Evolutionary conservation across 2,888 invertebrate genomes (phyloP), one percentile per base, ranked within the genome.

Genomic region (Sinhomidia bicolor): DNA sequence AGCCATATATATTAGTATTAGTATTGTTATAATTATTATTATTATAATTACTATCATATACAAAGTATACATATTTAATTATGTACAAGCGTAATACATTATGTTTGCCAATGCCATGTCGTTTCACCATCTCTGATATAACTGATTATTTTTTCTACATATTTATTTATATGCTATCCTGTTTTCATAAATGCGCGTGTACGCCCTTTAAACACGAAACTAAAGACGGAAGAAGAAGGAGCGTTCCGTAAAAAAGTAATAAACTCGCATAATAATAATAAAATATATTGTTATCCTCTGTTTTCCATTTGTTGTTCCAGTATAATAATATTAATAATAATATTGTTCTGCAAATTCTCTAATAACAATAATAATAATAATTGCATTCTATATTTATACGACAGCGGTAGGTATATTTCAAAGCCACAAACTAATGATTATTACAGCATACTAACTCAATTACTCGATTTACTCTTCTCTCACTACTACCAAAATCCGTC

Each of bases 141-240:
- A 79, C 14, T 36, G 54, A 57, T 79, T 57, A 57, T 54, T 79
- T 79, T 79, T 36, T 79, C 57, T 80, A 44, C 26, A 20, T 60
- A 36, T 54, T 26, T 14, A 23, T 41, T n/a, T n/a, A n/a, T n/a
- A 60, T 62, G 62, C 54, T 54, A 62, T 23, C 29, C 80, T 44
- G 29, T 54, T 78, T 36, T 57, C 36, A 44, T 80, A 62, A 62
- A 36, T 60, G 23, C 74, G 23, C 51, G 71, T 84, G 62, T 76
- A 65, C 65, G 26, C 44, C 62, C 62, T 62, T 76, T 44, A 74
- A 74, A 74, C 84, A 29, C 51, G 23, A 57, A 44, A 60, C 44
- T 68, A 85, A 60, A 88, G 84, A 84, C 68, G 88, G 88, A 88
- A 79, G 88, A 88, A 88, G 79, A 88, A 88, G 88, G 88, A 88